A percentile compares a stretch with the other conserved stretches of the same genome.
Conservation (phyloP, 2,113 vertebrate genomes). For the Paratilapia polleni region DNA sequence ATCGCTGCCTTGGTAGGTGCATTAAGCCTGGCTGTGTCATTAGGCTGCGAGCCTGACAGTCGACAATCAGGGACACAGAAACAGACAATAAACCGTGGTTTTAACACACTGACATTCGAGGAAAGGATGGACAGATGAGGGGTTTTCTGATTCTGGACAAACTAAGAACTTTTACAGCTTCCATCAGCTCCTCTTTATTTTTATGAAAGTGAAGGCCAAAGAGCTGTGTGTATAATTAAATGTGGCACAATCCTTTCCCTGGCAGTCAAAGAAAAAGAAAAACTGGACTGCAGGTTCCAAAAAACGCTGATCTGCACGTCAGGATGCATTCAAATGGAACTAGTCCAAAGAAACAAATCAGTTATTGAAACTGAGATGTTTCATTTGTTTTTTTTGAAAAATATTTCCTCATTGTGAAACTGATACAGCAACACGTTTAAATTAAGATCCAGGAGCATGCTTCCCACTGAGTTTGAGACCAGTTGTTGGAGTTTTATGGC, state of each 20-base stretch:
- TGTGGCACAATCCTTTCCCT: neutral
- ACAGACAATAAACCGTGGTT: neutral
- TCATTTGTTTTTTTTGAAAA: neutral
- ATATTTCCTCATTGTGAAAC: neutral
- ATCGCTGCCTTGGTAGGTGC: slow-evolving; percentile 73
- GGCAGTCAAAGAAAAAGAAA: neutral
- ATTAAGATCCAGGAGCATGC: neutral
- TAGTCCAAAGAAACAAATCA: neutral
- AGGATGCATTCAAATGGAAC: neutral
- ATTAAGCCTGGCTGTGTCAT: slow-evolving; percentile 74
- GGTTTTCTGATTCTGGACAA: neutral
- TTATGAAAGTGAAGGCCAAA: neutral
- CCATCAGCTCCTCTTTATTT: neutral
- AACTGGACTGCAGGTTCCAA: neutral
- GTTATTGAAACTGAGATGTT: too few species aligned
- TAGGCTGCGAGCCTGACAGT: slow-evolving; percentile 40
- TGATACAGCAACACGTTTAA: neutral
- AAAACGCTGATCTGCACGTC: neutral
- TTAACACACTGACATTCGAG: too few species aligned
- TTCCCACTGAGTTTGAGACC: too few species aligned
- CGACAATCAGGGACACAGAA: slow-evolving; percentile 10
- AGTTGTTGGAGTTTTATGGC: too few species aligned
- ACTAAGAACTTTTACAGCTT: neutral
- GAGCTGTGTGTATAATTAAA: too few species aligned
- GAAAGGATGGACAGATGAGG: neutral